Base-by-base conservation (phyloP, 2,113 vertebrate genomes). In the Theropithecus gelada region DNA sequence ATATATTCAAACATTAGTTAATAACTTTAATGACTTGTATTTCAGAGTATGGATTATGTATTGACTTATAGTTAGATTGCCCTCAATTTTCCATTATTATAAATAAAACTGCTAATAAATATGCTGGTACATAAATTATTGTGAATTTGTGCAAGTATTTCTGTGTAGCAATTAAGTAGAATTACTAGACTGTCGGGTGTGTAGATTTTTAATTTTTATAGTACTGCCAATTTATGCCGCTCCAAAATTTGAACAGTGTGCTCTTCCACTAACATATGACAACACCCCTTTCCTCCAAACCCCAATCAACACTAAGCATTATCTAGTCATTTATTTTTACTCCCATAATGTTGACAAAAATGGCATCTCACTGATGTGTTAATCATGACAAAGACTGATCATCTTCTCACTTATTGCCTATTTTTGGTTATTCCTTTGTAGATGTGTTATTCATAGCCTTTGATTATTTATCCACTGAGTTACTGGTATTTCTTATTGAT, bases 1-100 rank as follows among this genome's bases (percentile, higher is more conserved):
- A 90, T 83, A 92, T 61, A 50, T 48, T 90, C 43, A 93, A 48
- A 84, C 27, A 93, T 38, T 93, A 81, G 5, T 95, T 92, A 87
- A 61, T 97, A 89, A 64, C 52, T 86, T 72, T 95, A 94, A 61
- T 95, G 52, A 92, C 2, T 61, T 64, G 61, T 61, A 64, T 30
- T 76, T 81, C 32, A 95, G 43, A 82, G 13, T 68, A 85, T 61
- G 59, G 50, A 87, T 64, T 95, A 87, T 84, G 4, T 92, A 66
- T 17, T 80, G 40, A 52, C 32, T 8, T 70, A 88, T 32, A 72
- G 30, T 84, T 76, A 84, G 76, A 88, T 52, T 27, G 35, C 38
- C 43, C 94, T 97, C 57, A 35, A 87, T 59, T 72, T 84, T 91
- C 89, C 14, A 91, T 55, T 66, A 61, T 43, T 73, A 55, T 89